A percentile compares a stretch with the other conserved stretches of the same genome.
Evolutionary conservation across 2,113 vertebrate species (phyloP).

Genomic region (Damaliscus lunatus): DNA sequence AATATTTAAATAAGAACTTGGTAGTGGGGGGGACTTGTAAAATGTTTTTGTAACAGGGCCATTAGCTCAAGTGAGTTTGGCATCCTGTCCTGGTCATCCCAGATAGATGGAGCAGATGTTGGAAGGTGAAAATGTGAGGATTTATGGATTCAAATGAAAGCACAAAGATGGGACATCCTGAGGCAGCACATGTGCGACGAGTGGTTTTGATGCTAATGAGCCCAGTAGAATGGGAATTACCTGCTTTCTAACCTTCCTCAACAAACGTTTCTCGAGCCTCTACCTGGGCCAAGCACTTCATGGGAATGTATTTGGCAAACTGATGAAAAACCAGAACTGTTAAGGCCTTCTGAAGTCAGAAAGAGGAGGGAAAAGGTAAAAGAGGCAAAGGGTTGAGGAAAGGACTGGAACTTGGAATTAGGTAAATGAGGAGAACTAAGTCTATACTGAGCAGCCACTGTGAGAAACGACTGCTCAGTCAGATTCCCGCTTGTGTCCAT

Average conservation of each 20-base stretch:
- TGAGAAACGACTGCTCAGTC: neutral
- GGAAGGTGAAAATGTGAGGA: neutral
- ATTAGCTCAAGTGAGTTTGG: slow-evolving; percentile 14
- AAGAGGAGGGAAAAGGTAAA: neutral
- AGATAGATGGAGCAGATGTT: neutral
- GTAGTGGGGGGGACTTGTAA: neutral
- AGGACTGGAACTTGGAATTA: neutral
- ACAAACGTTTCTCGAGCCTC: neutral
- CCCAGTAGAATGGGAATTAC: neutral
- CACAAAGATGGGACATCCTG: neutral
- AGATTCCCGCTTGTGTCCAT: neutral
- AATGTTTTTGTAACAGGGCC: neutral
- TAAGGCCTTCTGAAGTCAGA: slow-evolving; percentile 4
- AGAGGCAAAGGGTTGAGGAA: neutral
- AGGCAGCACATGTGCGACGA: neutral
- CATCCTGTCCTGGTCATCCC: neutral
- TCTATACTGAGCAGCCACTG: neutral
- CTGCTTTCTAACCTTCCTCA: neutral
- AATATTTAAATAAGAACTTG: slow-evolving; percentile 5
- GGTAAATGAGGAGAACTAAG: neutral
- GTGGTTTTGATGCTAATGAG: neutral
- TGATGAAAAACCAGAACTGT: neutral
- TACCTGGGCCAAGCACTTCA: neutral
- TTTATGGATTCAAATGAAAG: neutral
- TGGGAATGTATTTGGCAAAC: neutral